These are phyloP conservation scores for Phataginus tetradactyla DNA, from an alignment of 2,797 vertebrate species.

Conservation along the genomic window DNA sequence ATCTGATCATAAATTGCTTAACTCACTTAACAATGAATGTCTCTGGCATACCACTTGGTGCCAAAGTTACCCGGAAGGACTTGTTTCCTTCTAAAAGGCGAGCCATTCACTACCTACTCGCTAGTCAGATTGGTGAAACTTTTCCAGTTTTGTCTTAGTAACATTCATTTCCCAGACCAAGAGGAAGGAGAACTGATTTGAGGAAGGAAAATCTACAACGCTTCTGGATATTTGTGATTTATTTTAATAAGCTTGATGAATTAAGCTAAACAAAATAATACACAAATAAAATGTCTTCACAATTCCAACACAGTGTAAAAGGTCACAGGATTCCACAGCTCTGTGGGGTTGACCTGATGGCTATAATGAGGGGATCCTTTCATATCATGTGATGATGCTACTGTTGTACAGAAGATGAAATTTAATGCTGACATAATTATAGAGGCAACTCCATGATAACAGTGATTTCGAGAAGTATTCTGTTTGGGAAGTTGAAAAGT, in stretches of 20 bases:
- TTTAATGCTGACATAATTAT: not conserved
- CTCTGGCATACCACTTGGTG: not conserved
- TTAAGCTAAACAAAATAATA: not conserved
- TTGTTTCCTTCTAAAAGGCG: conserved; percentile 31
- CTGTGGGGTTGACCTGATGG: not conserved
- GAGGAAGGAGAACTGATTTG: not conserved
- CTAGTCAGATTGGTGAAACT: not conserved
- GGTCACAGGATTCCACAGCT: not conserved
- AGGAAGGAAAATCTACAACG: not conserved
- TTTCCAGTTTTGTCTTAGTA: conserved; percentile 15
- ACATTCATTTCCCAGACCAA: not conserved
- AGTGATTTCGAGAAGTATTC: not conserved
- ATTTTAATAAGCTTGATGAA: not conserved
- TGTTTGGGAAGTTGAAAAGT: not conserved
- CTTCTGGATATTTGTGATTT: not conserved
- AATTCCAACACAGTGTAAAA: not conserved
- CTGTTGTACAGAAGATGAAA: not conserved
- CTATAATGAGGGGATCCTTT: not conserved
- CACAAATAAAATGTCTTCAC: not conserved
- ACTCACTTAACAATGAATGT: not conserved
- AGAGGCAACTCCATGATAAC: not conserved
- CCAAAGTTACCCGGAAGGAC: not conserved
- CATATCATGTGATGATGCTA: not conserved
- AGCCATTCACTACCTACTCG: not conserved
- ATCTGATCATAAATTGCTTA: not conserved